Evolutionary conservation across 2,113 vertebrate genomes (phyloP), one percentile per base, ranked within the genome.

Genomic region (Cairina moschata): DNA sequence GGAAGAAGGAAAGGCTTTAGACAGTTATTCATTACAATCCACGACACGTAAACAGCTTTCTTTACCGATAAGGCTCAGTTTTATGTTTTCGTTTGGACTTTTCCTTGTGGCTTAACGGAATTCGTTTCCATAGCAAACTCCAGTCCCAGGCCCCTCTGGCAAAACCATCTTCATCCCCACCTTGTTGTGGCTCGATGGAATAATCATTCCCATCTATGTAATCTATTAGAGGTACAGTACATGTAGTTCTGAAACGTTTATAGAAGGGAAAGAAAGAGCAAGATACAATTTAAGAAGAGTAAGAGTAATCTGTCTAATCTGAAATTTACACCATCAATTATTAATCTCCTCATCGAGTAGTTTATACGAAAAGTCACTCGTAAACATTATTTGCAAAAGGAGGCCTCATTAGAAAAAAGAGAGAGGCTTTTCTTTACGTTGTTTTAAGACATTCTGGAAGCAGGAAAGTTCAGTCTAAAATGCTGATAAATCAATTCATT

Each of bases 201-300:
- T 99, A 99, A 97, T 99, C 98, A 98, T 99, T 99, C 97, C 99
- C 99, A 98, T 99, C 99, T 99, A 99, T 99, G 98, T 99, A 99
- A 98, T 99, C 99, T 99, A 99, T 99, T 98, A 99, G 98, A 86
- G 99, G 99, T 93, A 99, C 99, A 98, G 99, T 99, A 97, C 99
- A 99, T 97, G 99, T 98, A 97, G 99, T 99, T 99, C 99, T 99
- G 98, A 98, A 98, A 98, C 95, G 98, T 98, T 98, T 98, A 96
- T 74, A 98, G 98, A 97, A 98, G 97, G 97, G 95, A 98, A 97
- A 97, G 95, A 97, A 97, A 97, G 96, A 97, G 96, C 88, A 98
- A 96, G 98, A 98, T 97, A 96, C 71, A 92, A 90, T 95, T 97
- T 96, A 97, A 97, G 97, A 98, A 97, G 82, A 96, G 91, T 59